A percentile compares a stretch with the other conserved stretches of the same genome.
Evolutionary conservation across 2,797 vertebrate species (phyloP).

Genomic region (Onychomys arenicola): DNA sequence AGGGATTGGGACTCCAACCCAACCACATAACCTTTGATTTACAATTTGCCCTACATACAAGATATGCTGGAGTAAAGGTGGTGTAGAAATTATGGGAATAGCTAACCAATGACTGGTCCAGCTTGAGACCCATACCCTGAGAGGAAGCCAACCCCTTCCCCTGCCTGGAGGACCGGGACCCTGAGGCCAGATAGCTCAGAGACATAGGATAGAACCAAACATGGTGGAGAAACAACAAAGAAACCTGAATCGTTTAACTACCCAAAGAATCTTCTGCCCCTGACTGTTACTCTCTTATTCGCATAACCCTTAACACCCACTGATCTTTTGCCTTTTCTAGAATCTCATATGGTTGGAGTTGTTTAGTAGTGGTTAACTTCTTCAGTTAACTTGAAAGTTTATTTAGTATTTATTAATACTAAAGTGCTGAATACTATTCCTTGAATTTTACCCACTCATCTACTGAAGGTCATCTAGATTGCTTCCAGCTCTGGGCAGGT

Average conservation of each 20-base stretch:
- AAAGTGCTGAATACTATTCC: neutral
- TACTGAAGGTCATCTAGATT: neutral
- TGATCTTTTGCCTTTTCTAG: neutral
- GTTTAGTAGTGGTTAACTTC: neutral
- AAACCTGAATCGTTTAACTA: neutral
- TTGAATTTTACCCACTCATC: neutral
- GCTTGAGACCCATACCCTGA: neutral
- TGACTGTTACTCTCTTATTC: neutral
- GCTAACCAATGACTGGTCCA: neutral
- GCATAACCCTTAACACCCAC: neutral
- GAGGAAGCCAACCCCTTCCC: neutral
- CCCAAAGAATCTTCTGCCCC: neutral
- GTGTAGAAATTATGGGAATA: neutral
- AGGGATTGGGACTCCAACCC: neutral
- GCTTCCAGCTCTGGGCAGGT: neutral
- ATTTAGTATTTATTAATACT: neutral
- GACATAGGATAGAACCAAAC: neutral
- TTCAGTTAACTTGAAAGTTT: neutral
- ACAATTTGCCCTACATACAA: neutral
- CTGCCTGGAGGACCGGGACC: neutral
- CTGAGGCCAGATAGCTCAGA: neutral
- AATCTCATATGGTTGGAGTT: neutral
- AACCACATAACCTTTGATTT: neutral
- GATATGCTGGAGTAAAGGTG: neutral
- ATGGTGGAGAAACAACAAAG: neutral